Evolutionary conservation across 2,797 vertebrate genomes (phyloP).

Genomic region (Phoxinus dragarum): DNA sequence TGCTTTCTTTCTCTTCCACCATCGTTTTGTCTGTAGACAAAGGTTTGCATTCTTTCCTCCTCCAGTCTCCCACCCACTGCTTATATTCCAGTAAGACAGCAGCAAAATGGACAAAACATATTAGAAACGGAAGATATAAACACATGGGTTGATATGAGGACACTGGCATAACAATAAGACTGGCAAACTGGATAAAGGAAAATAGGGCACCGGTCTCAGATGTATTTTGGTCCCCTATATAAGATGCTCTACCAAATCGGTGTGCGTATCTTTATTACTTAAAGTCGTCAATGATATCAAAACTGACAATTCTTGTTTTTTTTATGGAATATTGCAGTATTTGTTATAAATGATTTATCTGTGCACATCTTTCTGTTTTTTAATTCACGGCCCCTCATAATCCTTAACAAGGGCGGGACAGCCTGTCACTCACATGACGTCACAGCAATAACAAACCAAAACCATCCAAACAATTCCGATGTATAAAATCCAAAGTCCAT

Average conservation of each 20-base stretch:
- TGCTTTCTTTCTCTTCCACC: slow-evolving; percentile 39
- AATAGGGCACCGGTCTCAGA: neutral
- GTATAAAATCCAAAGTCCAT: neutral
- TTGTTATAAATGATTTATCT: neutral
- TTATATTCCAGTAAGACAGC: slow-evolving; percentile 66
- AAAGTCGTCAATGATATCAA: neutral
- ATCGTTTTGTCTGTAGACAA: slow-evolving; percentile 66
- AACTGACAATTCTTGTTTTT: neutral
- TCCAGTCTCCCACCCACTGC: slow-evolving; percentile 68
- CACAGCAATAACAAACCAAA: neutral
- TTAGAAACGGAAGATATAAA: slow-evolving; percentile 70
- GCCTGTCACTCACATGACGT: neutral
- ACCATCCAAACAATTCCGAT: neutral
- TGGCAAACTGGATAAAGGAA: neutral
- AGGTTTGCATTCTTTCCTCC: slow-evolving; percentile 69
- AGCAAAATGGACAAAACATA: slow-evolving; percentile 64
- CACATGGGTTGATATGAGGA: slow-evolving; percentile 73
- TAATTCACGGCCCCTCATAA: neutral
- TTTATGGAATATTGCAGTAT: neutral
- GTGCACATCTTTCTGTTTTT: neutral
- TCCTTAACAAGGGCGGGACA: neutral
- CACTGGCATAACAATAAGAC: slow-evolving; percentile 27
- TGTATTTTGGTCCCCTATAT: neutral
- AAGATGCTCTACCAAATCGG: neutral
- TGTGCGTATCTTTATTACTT: neutral